Percentiles rank a stretch among this genome's conserved stretches.
These are phyloP conservation scores for Isurus oxyrinchus DNA, from an alignment of 2,113 vertebrate species.

Conservation along the genomic window DNA sequence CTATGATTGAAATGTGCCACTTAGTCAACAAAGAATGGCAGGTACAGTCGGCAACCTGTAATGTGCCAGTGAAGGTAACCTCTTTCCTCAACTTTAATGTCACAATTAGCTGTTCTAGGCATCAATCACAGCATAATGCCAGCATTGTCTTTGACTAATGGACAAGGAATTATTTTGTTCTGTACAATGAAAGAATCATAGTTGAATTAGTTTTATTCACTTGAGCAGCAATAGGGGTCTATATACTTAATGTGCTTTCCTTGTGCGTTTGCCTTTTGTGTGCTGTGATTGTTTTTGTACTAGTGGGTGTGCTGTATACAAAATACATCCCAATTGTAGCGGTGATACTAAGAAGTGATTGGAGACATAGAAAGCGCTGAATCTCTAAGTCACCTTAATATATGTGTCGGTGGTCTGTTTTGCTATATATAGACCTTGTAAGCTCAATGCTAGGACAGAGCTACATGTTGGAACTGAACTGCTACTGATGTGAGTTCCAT, in stretches of 20 bases:
- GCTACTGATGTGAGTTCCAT: background rate
- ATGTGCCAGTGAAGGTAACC: background rate
- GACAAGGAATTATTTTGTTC: too few species aligned
- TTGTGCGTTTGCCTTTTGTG: background rate
- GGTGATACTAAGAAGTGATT: background rate
- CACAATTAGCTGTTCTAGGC: too few species aligned
- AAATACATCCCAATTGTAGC: background rate
- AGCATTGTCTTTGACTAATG: background rate
- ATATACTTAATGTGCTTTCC: background rate
- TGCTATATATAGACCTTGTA: background rate
- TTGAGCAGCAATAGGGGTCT: background rate
- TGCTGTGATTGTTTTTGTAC: background rate
- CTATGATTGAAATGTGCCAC: background rate
- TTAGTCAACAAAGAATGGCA: background rate
- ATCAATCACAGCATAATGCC: background rate
- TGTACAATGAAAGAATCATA: background rate
- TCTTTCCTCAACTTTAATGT: background rate
- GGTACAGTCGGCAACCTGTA: background rate
- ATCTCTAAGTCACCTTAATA: background rate
- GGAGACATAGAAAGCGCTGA: background rate
- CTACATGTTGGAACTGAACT: background rate
- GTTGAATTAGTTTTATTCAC: background rate
- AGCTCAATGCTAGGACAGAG: background rate
- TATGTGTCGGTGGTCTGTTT: background rate
- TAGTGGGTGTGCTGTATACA: background rate